phyloP scores from a whole-genome alignment of 1,140 invertebrate species.

The Euura saliciscinereae region DNA sequence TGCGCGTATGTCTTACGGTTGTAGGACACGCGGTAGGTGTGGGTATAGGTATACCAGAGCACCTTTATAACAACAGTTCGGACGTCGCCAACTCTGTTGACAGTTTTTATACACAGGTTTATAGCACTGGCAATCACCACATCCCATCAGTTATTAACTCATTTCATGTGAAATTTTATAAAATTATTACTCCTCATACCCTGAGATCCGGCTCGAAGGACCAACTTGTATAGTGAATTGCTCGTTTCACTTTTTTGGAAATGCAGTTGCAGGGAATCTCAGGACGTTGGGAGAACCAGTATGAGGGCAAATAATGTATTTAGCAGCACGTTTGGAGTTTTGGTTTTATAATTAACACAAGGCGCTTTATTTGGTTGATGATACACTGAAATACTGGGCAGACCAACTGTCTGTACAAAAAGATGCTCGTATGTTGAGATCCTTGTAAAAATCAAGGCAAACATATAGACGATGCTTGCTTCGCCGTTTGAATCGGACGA shows the following conservation, averaged over 20 bases:
- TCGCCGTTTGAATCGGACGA: no score
- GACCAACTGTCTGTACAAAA: neutral
- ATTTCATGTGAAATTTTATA: neutral
- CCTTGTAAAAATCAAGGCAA: no score
- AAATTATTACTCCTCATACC: neutral
- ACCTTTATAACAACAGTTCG: no score
- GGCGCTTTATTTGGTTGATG: neutral
- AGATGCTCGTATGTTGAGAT: no score
- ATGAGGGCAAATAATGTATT: neutral
- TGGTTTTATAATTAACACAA: neutral
- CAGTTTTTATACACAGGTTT: neutral
- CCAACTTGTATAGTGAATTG: neutral
- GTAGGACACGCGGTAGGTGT: neutral
- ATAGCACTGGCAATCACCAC: neutral
- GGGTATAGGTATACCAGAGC: no score
- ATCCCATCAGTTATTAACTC: neutral
- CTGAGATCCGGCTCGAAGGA: constrained; percentile 1
- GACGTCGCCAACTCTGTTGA: neutral
- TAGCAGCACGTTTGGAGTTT: neutral
- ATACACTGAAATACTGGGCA: neutral
- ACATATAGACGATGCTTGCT: no score
- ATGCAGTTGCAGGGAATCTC: no score
- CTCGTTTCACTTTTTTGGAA: neutral
- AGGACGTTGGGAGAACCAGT: neutral
- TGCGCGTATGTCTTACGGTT: neutral